Percentiles rank a stretch among this genome's conserved stretches.
phyloP scores from a whole-genome alignment of 2,888 invertebrate genomes.

The Mantis religiosa region DNA sequence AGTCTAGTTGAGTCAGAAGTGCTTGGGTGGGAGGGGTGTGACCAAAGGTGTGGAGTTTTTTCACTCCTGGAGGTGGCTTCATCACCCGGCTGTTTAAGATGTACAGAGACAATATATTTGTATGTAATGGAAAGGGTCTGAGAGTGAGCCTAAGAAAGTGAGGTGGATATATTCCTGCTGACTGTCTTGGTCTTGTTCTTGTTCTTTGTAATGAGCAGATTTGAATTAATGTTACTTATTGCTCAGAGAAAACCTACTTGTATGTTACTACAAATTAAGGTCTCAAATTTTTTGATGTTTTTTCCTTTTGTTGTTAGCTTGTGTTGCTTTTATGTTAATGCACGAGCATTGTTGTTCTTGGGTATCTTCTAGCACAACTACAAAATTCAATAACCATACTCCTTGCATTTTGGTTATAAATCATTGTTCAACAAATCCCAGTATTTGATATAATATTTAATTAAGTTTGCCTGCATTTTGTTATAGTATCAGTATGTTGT shows the following conservation, averaged over 20 bases:
- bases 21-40: constrained; percentile 17
- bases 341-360: constrained; percentile 27
- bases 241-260: constrained; percentile 34
- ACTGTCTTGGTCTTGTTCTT: constrained; percentile 15
- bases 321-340: constrained; percentile 21
- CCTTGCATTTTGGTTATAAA: constrained; percentile 28
- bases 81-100: constrained; percentile 2
- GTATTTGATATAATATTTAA: neutral
- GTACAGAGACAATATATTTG: constrained; percentile 29
- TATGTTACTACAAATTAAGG: constrained; percentile 31
- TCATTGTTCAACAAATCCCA: neutral
- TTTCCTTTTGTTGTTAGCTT: constrained; percentile 26
- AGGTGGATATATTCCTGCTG: constrained; percentile 12
- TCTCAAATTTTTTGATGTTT: constrained; percentile 28
- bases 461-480: constrained; percentile 16
- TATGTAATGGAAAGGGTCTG: neutral
- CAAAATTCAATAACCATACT: constrained; percentile 28
- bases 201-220: constrained; percentile 9
- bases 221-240: constrained; percentile 29
- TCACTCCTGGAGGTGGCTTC: neutral
- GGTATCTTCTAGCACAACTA: constrained; percentile 20
- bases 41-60: neutral
- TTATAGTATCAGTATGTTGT: constrained; percentile 7
- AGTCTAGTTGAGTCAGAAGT: constrained; percentile 1
- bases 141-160: constrained; percentile 14